Percentiles rank a stretch among this genome's conserved stretches.
Evolutionary conservation across 2,888 invertebrate species (phyloP).

Genomic region (Nemotelus nigrinus): DNA sequence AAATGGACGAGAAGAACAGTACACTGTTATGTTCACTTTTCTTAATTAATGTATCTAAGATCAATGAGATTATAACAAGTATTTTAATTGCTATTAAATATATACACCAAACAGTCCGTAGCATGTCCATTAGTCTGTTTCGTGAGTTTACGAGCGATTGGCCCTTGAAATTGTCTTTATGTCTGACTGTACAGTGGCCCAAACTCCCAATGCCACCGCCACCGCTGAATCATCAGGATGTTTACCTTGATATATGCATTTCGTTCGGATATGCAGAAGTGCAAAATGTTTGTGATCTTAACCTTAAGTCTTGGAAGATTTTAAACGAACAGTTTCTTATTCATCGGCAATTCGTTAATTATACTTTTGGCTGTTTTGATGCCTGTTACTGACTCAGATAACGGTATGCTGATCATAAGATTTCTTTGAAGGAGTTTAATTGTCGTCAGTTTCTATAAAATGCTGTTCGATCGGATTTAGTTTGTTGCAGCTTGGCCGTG

Average conservation of each 20-base stretch:
- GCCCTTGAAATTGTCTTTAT: not conserved
- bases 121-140: constrained; percentile 40
- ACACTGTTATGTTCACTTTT: constrained; percentile 44
- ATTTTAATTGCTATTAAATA: constrained; percentile 48
- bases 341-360: too few relatives aligned
- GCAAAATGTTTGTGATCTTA: too few relatives aligned
- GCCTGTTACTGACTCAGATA: too few relatives aligned
- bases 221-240: constrained; percentile 22
- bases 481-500: too few relatives aligned
- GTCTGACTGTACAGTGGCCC: not conserved
- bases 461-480: too few relatives aligned
- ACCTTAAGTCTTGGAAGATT: too few relatives aligned
- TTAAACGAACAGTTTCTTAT: too few relatives aligned
- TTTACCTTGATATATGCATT: not conserved
- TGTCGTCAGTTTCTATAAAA: too few relatives aligned
- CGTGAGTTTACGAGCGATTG: constrained; percentile 40
- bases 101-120: constrained; percentile 34
- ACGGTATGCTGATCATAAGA: too few relatives aligned
- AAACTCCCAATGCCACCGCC: not conserved
- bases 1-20: constrained; percentile 27
- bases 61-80: constrained; percentile 49
- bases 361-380: too few relatives aligned
- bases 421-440: too few relatives aligned
- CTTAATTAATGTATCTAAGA: constrained; percentile 52
- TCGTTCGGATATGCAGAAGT: not conserved